Evolutionary conservation across 35 echinoderm and acorn worm genomes (phyloP).

Genomic region (Anneissia japonica): DNA sequence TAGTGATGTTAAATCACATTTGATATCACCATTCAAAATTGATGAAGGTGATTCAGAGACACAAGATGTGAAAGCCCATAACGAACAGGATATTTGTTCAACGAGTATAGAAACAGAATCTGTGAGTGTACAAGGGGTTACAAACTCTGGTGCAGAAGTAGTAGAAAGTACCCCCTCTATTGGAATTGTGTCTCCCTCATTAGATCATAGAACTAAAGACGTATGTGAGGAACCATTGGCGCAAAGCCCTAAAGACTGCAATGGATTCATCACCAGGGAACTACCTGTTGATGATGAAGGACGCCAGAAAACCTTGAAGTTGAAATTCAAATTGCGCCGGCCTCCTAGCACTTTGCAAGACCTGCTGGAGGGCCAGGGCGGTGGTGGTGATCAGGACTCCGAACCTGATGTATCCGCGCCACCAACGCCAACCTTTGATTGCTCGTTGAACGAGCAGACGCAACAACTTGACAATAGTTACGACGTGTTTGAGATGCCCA

Average conservation of each 20-base stretch:
- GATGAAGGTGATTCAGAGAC: neutral
- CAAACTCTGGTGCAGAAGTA: neutral
- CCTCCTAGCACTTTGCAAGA: neutral
- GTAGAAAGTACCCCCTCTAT: neutral
- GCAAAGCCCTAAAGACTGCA: neutral
- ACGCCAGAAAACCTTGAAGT: neutral
- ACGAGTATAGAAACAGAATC: neutral
- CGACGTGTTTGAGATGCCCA: neutral
- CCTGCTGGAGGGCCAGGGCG: neutral
- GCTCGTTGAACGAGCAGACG: neutral
- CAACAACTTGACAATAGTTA: neutral
- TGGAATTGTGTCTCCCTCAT: neutral
- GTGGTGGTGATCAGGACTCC: neutral
- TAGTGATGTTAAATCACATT: neutral
- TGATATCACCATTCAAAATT: neutral
- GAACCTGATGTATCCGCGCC: neutral
- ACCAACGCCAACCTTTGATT: neutral
- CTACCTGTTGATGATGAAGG: neutral
- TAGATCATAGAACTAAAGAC: neutral
- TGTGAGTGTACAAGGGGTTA: neutral
- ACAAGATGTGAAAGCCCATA: too few species aligned
- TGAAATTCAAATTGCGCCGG: neutral
- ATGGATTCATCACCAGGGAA: neutral
- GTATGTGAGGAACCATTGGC: neutral
- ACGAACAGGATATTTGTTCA: neutral